Base-by-base conservation (phyloP, 2,113 vertebrate genomes). In the Loxodonta africana region DNA sequence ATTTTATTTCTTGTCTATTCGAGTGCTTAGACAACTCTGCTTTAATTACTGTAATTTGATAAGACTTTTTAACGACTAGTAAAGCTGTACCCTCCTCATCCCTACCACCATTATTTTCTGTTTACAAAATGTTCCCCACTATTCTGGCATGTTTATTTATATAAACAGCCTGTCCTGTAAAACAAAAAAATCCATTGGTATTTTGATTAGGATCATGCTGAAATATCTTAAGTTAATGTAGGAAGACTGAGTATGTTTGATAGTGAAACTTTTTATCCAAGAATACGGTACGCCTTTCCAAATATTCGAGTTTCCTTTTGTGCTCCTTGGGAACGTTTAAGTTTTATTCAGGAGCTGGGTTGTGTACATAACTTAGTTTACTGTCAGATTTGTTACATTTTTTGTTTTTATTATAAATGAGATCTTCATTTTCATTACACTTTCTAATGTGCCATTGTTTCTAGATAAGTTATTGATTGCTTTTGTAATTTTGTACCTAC, bases 191-290 rank as follows among this genome's bases (percentile, higher is more conserved):
- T 51, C 6, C 71, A 92, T 1, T 65, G 76, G 11, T 30, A 86
- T 87, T 71, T 71, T 92, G 21, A 88, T 57, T 90, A 48, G 57
- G 57, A 60, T 67, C 44, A 60, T 78, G n/a, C 4, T 83, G 17
- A 92, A 96, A 83, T 41, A 69, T 18, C n/a, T 88, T 74, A 85
- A 78, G 21, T 84, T 76, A 89, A 78, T 82, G 96, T 94, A 53
- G 30, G 44, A 8, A 83, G 33, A 77, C 41, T 77, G 28, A 91
- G 33, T 26, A 82, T 85, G 74, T 82, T 71, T 60, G 41, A 89
- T 41, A 69, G 1, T 63, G 17, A 82, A 63, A 94, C 25, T 77
- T 63, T 37, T 65, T 63, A 74, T 33, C 25, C 57, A 63, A 89
- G 33, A 76, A 83, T 81, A 76, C 60, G 37, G 37, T 69, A 71